phyloP scores from a whole-genome alignment of 2,888 invertebrate species.

The Glaucopsyche alexis region DNA sequence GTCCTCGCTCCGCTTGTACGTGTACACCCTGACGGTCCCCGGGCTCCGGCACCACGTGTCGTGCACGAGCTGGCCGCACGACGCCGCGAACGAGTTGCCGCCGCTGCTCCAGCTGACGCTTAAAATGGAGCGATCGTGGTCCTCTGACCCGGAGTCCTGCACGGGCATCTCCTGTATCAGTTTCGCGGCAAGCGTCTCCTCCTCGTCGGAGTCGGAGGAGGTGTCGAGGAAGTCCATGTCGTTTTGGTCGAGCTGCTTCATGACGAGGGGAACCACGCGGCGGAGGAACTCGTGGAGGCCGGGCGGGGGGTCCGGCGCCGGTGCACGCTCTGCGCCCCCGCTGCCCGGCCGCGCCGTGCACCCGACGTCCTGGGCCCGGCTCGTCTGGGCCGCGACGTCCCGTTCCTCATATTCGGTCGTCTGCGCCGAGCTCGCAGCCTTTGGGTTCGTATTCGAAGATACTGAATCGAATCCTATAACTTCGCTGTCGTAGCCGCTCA shows the following conservation, averaged over 20 bases:
- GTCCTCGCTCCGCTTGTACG: constrained; percentile 71
- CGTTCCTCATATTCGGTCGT: constrained; percentile 55
- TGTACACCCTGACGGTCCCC: constrained; percentile 61
- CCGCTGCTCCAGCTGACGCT: constrained; percentile 62
- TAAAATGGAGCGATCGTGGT: constrained; percentile 54
- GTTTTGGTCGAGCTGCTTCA: constrained; percentile 61
- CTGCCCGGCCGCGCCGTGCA: constrained; percentile 52
- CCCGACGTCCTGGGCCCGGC: constrained; percentile 49
- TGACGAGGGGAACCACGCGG: constrained; percentile 60
- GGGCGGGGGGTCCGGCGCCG: constrained; percentile 55
- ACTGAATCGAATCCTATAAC: constrained; percentile 62
- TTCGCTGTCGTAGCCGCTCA: constrained; percentile 69
- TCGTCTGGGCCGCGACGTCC: constrained; percentile 55
- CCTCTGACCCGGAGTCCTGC: constrained; percentile 55
- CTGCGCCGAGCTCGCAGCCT: constrained; percentile 52
- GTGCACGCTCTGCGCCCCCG: constrained; percentile 47
- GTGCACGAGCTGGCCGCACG: constrained; percentile 59
- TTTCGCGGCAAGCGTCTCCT: constrained; percentile 55
- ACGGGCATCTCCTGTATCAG: constrained; percentile 58
- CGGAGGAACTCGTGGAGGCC: constrained; percentile 64
- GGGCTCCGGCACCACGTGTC: constrained; percentile 65
- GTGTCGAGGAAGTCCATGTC: constrained; percentile 49
- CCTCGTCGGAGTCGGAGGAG: constrained; percentile 68
- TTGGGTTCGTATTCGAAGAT: constrained; percentile 44
- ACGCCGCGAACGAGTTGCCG: constrained; percentile 62